These are phyloP conservation scores for Mustelus asterias DNA, from an alignment of 2,113 vertebrate species.

Conservation along the genomic window DNA sequence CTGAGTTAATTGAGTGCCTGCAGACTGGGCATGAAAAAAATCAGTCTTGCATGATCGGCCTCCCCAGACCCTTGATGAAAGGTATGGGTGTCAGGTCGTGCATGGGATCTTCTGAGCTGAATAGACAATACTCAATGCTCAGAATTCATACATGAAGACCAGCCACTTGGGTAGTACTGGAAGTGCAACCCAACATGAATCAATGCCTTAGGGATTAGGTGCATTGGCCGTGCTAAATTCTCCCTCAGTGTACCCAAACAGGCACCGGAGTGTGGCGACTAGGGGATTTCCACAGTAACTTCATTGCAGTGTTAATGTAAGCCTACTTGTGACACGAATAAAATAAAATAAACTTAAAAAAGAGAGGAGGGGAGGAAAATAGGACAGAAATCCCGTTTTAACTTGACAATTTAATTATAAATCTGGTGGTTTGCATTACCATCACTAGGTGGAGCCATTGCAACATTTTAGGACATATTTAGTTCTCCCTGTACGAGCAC, in stretches of 20 bases:
- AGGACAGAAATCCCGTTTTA: not conserved
- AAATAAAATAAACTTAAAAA: not conserved
- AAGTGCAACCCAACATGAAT: not conserved
- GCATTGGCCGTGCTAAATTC: too few relatives aligned
- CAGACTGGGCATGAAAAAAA: not conserved
- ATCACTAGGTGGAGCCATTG: not conserved
- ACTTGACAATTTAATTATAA: not conserved
- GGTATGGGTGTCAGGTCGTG: not conserved
- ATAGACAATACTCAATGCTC: not conserved
- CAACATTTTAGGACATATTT: not conserved
- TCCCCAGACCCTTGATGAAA: not conserved
- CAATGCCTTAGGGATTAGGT: not conserved
- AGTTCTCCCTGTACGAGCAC: not conserved
- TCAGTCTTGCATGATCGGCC: not conserved
- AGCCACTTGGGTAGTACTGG: not conserved
- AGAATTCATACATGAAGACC: not conserved
- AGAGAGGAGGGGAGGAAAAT: not conserved
- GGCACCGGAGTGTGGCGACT: too few relatives aligned
- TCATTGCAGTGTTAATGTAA: too few relatives aligned
- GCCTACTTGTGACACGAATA: too few relatives aligned
- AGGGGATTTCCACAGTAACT: too few relatives aligned
- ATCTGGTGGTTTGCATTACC: not conserved
- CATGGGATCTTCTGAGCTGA: not conserved
- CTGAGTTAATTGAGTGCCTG: not conserved
- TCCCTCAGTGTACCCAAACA: too few relatives aligned